phyloP scores from a whole-genome alignment of 1,140 invertebrate genomes.

The Hycleus phaleratus region DNA sequence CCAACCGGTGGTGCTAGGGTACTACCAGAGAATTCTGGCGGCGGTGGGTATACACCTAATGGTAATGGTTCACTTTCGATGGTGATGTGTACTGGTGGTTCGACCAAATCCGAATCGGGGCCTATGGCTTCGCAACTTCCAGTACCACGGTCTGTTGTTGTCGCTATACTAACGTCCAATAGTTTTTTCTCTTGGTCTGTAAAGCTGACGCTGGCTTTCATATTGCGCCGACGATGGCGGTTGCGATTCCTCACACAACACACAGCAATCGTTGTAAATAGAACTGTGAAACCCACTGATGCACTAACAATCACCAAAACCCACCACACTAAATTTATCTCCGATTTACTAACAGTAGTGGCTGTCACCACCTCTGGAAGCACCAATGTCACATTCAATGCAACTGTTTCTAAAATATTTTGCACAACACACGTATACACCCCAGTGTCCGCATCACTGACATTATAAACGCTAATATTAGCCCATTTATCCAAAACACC shows the following conservation, averaged over 20 bases:
- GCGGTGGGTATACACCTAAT: slow-evolving; percentile 50
- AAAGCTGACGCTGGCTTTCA: slow-evolving; percentile 68
- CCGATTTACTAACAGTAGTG: slow-evolving; percentile 54
- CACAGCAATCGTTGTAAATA: slow-evolving; percentile 46
- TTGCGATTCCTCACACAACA: slow-evolving; percentile 50
- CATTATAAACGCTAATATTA: slow-evolving; percentile 65
- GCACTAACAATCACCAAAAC: slow-evolving; percentile 48
- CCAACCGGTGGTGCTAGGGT: slow-evolving; percentile 45
- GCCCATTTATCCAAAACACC: slow-evolving; percentile 53
- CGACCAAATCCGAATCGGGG: slow-evolving; percentile 41
- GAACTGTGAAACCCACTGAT: slow-evolving; percentile 42
- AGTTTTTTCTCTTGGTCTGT: slow-evolving; percentile 79
- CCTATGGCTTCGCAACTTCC: slow-evolving; percentile 53
- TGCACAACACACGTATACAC: slow-evolving; percentile 71
- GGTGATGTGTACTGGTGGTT: slow-evolving; percentile 64
- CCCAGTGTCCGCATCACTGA: slow-evolving; percentile 68
- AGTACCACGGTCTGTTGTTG: slow-evolving; percentile 60
- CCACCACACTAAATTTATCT: slow-evolving; percentile 51
- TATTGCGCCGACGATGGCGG: slow-evolving; percentile 53
- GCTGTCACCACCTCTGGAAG: slow-evolving; percentile 61
- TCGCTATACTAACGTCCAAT: slow-evolving; percentile 68
- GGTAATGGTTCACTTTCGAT: slow-evolving; percentile 56
- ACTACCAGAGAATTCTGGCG: slow-evolving; percentile 58
- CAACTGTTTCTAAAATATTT: slow-evolving; percentile 64
- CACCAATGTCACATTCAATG: slow-evolving; percentile 60